Evolutionary conservation across 2,888 invertebrate species (phyloP).

Genomic region (Zelleria hepariella): DNA sequence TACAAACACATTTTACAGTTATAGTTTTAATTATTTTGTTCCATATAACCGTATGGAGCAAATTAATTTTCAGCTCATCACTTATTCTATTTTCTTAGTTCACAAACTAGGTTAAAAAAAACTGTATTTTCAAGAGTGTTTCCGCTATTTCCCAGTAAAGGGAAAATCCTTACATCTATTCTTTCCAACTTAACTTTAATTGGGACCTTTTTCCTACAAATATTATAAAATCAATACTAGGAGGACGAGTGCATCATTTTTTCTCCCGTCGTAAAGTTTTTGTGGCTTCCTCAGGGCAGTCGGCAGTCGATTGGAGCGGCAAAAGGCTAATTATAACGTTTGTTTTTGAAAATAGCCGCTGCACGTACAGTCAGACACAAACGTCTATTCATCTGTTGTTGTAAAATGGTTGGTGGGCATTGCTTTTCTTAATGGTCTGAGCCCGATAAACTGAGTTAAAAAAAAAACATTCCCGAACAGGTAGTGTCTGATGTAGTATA

Average conservation of each 20-base stretch:
- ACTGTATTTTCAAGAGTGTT: no score
- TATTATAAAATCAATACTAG: not conserved
- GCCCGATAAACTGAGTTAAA: no score
- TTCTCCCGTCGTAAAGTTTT: slow-evolving; percentile 26
- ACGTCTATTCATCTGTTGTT: not conserved
- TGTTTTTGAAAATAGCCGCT: slow-evolving; percentile 62
- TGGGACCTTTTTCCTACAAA: not conserved
- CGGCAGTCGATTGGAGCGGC: slow-evolving; percentile 23
- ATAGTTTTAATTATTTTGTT: no score
- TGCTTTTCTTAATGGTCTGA: not conserved
- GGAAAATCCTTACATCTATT: no score
- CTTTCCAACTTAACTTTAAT: no score
- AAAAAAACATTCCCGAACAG: not conserved
- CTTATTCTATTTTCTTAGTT: no score
- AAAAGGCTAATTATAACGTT: slow-evolving; percentile 59
- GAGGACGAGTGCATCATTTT: not conserved
- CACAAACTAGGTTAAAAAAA: no score
- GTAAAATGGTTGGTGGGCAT: not conserved
- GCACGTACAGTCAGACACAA: not conserved
- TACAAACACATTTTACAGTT: no score
- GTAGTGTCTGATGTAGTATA: not conserved
- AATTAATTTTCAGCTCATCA: no score
- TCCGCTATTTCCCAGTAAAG: no score
- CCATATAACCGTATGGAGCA: no score
- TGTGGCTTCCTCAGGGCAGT: slow-evolving; percentile 16